Evolutionary conservation across 2,113 vertebrate species (phyloP).

Genomic region (Actinemys pallida): DNA sequence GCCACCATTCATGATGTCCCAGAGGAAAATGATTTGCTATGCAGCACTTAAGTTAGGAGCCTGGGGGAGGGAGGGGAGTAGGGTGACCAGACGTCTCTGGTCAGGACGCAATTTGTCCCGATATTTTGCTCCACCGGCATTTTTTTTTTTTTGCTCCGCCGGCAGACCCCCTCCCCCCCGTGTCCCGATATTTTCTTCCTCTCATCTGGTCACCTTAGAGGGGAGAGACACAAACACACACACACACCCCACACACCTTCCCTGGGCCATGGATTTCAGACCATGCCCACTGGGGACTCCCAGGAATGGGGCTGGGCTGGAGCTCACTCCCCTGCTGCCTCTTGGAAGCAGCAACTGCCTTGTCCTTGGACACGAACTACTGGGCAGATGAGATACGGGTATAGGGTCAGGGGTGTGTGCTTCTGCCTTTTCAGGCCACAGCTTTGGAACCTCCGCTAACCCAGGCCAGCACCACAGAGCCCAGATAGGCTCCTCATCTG

Average conservation of each 20-base stretch:
- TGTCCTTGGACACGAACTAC: neutral
- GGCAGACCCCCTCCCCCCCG: too few relatives aligned
- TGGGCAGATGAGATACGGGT: neutral
- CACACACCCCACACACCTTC: neutral
- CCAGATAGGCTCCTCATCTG: neutral
- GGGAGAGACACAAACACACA: too few relatives aligned
- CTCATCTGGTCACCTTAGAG: too few relatives aligned
- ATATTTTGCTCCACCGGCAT: too few relatives aligned
- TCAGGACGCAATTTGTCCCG: too few relatives aligned
- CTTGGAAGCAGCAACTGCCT: neutral
- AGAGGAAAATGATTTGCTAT: neutral
- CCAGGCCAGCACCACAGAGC: neutral
- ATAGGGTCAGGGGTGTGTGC: neutral
- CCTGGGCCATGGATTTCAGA: neutral
- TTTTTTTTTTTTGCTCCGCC: too few relatives aligned
- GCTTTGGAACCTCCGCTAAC: neutral
- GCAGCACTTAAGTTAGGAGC: neutral
- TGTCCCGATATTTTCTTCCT: too few relatives aligned
- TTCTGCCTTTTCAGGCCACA: neutral
- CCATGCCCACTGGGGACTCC: too few relatives aligned
- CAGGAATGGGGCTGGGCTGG: neutral
- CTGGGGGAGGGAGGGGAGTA: too few relatives aligned
- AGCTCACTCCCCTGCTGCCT: neutral
- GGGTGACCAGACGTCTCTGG: too few relatives aligned
- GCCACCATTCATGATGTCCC: neutral